A percentile compares a stretch with the other conserved stretches of the same genome.
Evolutionary conservation across 2,113 vertebrate genomes (phyloP).

Genomic region (Myotis lucifugus): DNA sequence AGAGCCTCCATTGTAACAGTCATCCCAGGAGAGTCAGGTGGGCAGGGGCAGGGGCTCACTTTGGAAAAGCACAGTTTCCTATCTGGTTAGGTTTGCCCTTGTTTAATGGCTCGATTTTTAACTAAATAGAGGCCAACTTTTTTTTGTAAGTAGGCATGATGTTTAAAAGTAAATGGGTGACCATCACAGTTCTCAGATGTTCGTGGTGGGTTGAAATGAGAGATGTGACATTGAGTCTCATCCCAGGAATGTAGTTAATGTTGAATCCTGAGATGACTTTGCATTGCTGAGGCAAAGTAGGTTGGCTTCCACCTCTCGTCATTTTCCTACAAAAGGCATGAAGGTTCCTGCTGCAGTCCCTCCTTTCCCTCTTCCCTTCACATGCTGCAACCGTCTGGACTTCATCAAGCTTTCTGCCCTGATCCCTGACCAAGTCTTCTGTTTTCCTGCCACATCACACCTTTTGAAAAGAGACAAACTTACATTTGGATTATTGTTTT

Average conservation of each 20-base stretch:
- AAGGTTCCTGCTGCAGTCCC: accelerated
- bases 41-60: background rate
- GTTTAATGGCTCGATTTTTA: background rate
- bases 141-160: background rate
- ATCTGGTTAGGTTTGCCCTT: background rate
- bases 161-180: background rate
- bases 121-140: background rate
- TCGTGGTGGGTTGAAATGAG: background rate
- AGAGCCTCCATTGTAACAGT: background rate
- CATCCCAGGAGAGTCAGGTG: background rate
- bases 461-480: background rate
- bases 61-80: background rate
- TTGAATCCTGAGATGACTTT: background rate
- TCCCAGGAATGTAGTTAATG: background rate
- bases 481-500: background rate
- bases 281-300: background rate
- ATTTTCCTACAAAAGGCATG: background rate
- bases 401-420: background rate
- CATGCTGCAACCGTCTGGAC: background rate
- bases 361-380: background rate
- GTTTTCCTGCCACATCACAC: background rate
- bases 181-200: background rate
- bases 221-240: background rate
- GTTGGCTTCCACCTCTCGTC: background rate
- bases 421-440: background rate